phyloP scores from a whole-genome alignment of 2,888 invertebrate genomes.

The Acleris emargana region DNA sequence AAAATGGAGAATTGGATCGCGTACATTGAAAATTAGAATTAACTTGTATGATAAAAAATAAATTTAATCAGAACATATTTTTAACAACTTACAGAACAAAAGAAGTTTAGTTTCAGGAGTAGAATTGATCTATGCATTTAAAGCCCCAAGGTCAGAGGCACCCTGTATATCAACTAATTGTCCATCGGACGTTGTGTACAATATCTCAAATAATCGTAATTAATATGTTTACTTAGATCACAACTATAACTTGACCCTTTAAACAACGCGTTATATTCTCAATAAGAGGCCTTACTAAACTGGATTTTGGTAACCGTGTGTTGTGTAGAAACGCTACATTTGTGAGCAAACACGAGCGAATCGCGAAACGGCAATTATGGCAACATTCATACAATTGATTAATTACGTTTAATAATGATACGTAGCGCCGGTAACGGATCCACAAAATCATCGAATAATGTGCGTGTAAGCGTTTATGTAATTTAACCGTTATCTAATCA shows the following conservation, averaged over 20 bases:
- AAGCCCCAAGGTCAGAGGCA: too few relatives aligned
- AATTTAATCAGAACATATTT: too few relatives aligned
- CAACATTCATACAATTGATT: constrained; percentile 22
- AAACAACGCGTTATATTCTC: not conserved
- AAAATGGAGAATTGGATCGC: too few relatives aligned
- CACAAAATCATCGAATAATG: too few relatives aligned
- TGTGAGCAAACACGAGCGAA: constrained; percentile 5
- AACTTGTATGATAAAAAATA: too few relatives aligned
- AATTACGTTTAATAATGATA: constrained; percentile 5
- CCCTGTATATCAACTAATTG: constrained; percentile 22
- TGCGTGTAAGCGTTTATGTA: too few relatives aligned
- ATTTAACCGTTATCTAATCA: too few relatives aligned
- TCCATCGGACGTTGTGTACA: constrained; percentile 14
- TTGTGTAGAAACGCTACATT: constrained; percentile 23
- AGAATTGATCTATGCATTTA: too few relatives aligned
- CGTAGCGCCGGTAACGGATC: too few relatives aligned
- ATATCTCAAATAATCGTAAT: constrained; percentile 31
- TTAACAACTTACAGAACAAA: too few relatives aligned
- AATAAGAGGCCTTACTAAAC: not conserved
- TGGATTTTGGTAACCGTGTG: constrained; percentile 5
- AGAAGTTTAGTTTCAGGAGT: too few relatives aligned
- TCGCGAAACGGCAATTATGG: constrained; percentile 6
- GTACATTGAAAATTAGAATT: too few relatives aligned
- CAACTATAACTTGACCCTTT: constrained; percentile 1
- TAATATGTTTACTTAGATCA: constrained; percentile 21